Percentiles rank a stretch among this genome's conserved stretches.
Evolutionary conservation across 2,888 invertebrate species (phyloP).

Genomic region (Ochropleura plecta): DNA sequence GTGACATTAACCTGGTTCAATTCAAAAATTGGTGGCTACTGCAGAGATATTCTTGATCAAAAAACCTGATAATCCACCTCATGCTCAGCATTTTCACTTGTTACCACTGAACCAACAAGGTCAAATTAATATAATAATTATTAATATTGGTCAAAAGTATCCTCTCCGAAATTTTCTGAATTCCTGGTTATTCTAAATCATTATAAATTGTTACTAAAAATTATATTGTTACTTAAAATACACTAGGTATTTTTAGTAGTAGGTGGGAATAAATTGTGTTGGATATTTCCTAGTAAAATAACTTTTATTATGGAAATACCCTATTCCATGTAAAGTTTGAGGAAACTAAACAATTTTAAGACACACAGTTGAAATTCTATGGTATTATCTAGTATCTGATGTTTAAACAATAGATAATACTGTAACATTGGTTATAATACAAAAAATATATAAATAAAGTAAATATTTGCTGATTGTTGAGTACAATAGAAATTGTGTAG

Average conservation of each 20-base stretch:
- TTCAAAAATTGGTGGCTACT: too few relatives aligned
- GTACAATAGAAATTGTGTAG: slow-evolving; percentile 25
- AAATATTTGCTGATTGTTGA: slow-evolving; percentile 19
- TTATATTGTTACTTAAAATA: too few relatives aligned
- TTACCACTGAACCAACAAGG: too few relatives aligned
- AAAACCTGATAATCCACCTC: too few relatives aligned
- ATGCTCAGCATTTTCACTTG: too few relatives aligned
- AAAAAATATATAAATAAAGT: not conserved
- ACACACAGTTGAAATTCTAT: slow-evolving; percentile 4
- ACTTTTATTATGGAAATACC: not conserved
- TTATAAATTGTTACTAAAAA: not conserved
- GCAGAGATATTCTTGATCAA: too few relatives aligned
- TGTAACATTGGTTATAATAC: not conserved
- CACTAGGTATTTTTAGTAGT: not conserved
- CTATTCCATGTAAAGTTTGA: not conserved
- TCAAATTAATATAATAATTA: too few relatives aligned
- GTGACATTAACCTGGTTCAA: too few relatives aligned
- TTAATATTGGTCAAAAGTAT: too few relatives aligned
- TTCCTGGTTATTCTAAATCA: not conserved
- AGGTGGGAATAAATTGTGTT: not conserved
- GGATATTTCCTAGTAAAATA: not conserved
- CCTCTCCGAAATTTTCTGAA: not conserved
- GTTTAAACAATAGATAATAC: slow-evolving; percentile 5
- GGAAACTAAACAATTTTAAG: slow-evolving; percentile 6
- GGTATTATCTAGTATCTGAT: slow-evolving; percentile 5